Base-by-base conservation (phyloP, 2,888 invertebrate species). In the Himalopsyche tibetana region DNA sequence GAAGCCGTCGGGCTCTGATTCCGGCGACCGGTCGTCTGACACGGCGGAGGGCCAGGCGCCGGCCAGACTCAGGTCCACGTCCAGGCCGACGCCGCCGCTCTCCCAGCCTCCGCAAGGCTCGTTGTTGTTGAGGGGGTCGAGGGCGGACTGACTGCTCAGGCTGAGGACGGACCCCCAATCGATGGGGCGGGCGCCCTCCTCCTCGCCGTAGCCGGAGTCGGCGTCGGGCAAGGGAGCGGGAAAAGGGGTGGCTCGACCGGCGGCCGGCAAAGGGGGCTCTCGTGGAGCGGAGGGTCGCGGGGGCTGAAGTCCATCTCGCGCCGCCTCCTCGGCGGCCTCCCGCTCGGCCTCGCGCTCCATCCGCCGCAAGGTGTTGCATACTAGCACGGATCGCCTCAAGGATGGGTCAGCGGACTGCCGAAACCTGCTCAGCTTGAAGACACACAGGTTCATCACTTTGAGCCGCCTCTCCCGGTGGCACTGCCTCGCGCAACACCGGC, bases 81-180 rank as follows among this genome's bases (percentile, higher is more conserved):
- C 87, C 51, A 85, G 82, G 36, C 82, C 84, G 19, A 56, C 84
- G 79, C 40, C 80, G 45, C 80, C 79, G 36, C 82, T 83, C 56
- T 88, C 87, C 88, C 88, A 88, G 80, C 84, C 93, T 92, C 92
- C 93, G 92, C 92, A 92, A 90, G 92, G 93, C 92, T 93, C 88
- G 85, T 88, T 88, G 86, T 88, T 96, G 91, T 95, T 96, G 81
- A 96, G 92, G 89, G 97, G 96, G 92, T 97, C 97, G 86, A 97
- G 93, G 91, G 97, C 97, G 88, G 97, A 97, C 90, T 97, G 97
- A 89, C 96, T 96, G 89, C 97, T 96, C 82, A 98, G 94, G 91
- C 96, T 97, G 89, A 98, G 94, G 90, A 98, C 97, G 83, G 97
- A 97, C 91, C 97, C 97, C 98, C 98, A 98, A 93, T 97, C 97